Evolutionary conservation across 1,140 invertebrate genomes (phyloP), one percentile per base, ranked within the genome.

Genomic region (Bombus pyrosoma): DNA sequence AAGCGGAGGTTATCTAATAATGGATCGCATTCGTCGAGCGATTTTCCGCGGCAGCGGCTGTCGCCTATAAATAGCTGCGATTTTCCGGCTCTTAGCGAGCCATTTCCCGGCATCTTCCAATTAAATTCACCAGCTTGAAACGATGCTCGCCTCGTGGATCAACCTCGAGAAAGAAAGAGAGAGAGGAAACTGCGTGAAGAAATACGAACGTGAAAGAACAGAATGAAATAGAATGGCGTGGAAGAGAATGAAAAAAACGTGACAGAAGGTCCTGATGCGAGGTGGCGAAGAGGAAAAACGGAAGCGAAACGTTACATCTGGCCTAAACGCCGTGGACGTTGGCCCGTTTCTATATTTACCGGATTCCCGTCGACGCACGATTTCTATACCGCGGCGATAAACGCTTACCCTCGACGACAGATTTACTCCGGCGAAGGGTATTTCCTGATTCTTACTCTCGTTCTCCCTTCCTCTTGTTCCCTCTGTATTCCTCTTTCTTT

Each of bases 271-370:
- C 15, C 22, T 34, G 80, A 47, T 37, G 57, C 71, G 83, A 78
- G 73, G 37, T 32, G 79, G 53, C 69, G 80, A 53, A 28, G 79
- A 85, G 37, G 78, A 89, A 90, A 66, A 92, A 91, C 92, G 92
- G 91, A 93, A 93, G 91, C 90, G 91, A 93, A 92, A 92, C 91
- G 91, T 93, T 92, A 91, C 92, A 93, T 93, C 92, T 93, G 92
- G 92, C 86, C 91, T 92, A 92, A 91, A 87, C 81, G 86, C 43
- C 81, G 53, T 81, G 57, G 83, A 87, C 86, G 83, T 53, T 71
- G 59, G 83, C 59, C 62, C 72, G 57, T 86, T 86, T 88, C 90
- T 92, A 92, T 92, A 92, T 92, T 92, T 91, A 91, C 62, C 85
- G 86, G 43, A 89, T 91, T 91, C 81, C 86, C 82, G 90, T 87